Evolutionary conservation across 2,797 vertebrate species (phyloP), one percentile per base, ranked within the genome.

Genomic region (Synanceia verrucosa): DNA sequence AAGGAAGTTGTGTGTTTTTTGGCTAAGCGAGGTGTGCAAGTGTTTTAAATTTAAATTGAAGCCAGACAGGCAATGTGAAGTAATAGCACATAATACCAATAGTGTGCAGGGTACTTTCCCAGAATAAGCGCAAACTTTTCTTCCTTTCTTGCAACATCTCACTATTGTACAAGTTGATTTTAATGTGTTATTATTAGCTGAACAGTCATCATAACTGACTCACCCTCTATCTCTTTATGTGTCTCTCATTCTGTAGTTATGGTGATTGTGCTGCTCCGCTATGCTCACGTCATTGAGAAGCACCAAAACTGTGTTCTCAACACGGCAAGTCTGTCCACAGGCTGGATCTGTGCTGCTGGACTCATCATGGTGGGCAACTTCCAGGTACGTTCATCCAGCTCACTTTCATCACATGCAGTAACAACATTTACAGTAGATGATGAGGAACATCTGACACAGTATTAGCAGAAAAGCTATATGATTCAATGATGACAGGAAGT

Each of bases 361-460:
- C 96, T 97, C 91, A 95, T 95, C 80, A 95, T 96, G 93, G 95
- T 96, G 37, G 96, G 96, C 76, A 96, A 95, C 86, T 97, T 97
- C 75, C 96, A 97, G 96, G 96, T 96, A 92, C 0, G 47, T 13
- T 50, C 5, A 39, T 37, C 6, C 26, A 21, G 1, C 24, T 65
- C 36, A 36, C 31, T 44, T n/a, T 4, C 71, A 56, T 53, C 5
- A 51, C 11, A 48, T 46, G 4, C 23, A 37, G 5, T 9, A 18
- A 51, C 6, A 33, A 50, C 12, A 34, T n/a, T 29, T 41, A 64
- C 6, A 33, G 13, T 6, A 4, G 64, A 34, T 24, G 3, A 55
- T 36, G 7, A 62, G n/a, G 13, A 55, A 62, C 9, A 26, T 46
- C 4, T n/a, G 6, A 18, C 2, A 24, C 2, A n/a, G 23, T 44